phyloP scores from a whole-genome alignment of 2,888 invertebrate species.

The Tortricodes alternella region DNA sequence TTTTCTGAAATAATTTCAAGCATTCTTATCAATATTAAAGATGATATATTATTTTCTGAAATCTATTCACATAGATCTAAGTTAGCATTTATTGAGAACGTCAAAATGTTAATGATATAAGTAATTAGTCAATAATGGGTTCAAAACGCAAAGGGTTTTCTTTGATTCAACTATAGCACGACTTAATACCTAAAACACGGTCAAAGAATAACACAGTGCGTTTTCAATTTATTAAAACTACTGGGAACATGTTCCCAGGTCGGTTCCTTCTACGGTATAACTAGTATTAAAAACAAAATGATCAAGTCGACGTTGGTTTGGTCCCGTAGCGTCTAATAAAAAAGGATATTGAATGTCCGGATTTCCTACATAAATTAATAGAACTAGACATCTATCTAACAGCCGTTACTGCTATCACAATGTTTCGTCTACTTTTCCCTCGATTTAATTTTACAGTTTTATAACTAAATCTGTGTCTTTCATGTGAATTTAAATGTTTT shows the following conservation, averaged over 20 bases:
- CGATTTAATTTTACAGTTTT: slow-evolving; percentile 70
- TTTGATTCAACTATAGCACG: slow-evolving; percentile 1
- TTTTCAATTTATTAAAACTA: slow-evolving; percentile 6
- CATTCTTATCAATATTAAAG: not conserved
- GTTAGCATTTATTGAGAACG: slow-evolving; percentile 1
- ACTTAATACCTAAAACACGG: not conserved
- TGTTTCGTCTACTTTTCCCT: slow-evolving; percentile 69
- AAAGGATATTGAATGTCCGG: slow-evolving; percentile 29
- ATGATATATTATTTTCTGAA: too few relatives aligned
- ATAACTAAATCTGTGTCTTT: slow-evolving; percentile 72
- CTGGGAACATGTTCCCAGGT: not conserved
- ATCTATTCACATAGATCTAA: slow-evolving; percentile 15
- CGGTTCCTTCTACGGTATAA: not conserved
- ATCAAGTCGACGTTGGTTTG: slow-evolving; percentile 46
- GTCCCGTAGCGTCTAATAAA: slow-evolving; percentile 53
- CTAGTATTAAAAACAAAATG: slow-evolving; percentile 10
- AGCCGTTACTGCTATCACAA: slow-evolving; percentile 74
- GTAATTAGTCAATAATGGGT: not conserved
- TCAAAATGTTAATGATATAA: not conserved
- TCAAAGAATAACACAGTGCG: not conserved
- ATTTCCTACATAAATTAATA: slow-evolving; percentile 35
- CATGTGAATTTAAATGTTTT: slow-evolving; percentile 50
- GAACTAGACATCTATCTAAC: slow-evolving; percentile 62
- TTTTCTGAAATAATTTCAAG: slow-evolving; percentile 1
- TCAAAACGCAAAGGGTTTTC: not conserved